Conservation (phyloP, 2,888 invertebrate species). For the Lamproptera curius region DNA sequence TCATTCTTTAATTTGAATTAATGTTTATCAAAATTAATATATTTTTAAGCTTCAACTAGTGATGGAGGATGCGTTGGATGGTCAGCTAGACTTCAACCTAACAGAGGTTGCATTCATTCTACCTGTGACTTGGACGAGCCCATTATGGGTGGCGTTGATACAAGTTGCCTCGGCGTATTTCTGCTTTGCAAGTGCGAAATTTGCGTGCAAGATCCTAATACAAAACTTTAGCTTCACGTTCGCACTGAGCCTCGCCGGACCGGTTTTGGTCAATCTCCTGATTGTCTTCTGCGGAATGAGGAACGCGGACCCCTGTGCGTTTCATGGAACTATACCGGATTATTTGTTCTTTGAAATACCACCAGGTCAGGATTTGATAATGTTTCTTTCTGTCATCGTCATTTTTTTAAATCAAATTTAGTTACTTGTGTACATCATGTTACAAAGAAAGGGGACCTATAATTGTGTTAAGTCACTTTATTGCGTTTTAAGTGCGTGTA, state of each 20-base stretch:
- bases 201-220: slow-evolving; percentile 93
- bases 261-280: slow-evolving; percentile 83
- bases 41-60: slow-evolving; percentile 70
- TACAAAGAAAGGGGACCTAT: too few relatives aligned
- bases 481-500: too few relatives aligned
- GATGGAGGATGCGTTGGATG: slow-evolving; percentile 51
- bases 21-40: too few relatives aligned
- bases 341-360: slow-evolving; percentile 93
- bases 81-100: slow-evolving; percentile 50
- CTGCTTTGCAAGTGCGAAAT: slow-evolving; percentile 84
- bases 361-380: slow-evolving; percentile 75
- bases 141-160: slow-evolving; percentile 80
- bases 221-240: slow-evolving; percentile 92
- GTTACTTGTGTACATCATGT: too few relatives aligned
- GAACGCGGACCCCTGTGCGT: slow-evolving; percentile 82
- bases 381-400: too few relatives aligned
- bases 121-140: slow-evolving; percentile 49
- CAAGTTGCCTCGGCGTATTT: slow-evolving; percentile 83
- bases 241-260: slow-evolving; percentile 87
- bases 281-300: slow-evolving; percentile 82
- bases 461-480: too few relatives aligned
- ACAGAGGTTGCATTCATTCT: slow-evolving; percentile 49
- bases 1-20: too few relatives aligned
- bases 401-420: too few relatives aligned
- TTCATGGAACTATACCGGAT: slow-evolving; percentile 83